Base-by-base conservation (phyloP, 1,140 invertebrate genomes). In the Tetragonula clypearis region DNA sequence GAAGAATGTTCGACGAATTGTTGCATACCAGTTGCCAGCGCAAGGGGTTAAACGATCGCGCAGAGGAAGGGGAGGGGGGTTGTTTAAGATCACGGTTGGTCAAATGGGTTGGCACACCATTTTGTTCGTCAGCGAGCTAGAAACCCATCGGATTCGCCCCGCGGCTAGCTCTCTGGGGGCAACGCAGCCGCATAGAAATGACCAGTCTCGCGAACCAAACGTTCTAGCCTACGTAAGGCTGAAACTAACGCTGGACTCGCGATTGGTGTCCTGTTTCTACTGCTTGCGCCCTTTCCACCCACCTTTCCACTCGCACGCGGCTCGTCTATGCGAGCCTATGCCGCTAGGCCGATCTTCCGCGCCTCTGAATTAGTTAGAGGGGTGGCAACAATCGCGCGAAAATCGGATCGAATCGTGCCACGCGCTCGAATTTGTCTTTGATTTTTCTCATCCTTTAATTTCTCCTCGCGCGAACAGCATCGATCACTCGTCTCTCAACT, bases 331-430 rank as follows among this genome's bases (percentile, higher is more conserved):
- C 30, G 30, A 30, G 79, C 85, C 87, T 86, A 88, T 88, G 79
- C 30, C 56, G 35, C 58, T 49, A 62, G 35, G 82, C 72, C 79
- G 76, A 55, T 74, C 72, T 85, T 86, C 84, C 78, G 62, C 78
- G 58, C 65, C 66, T 89, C 69, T 90, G 86, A 90, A 90, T 90
- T 89, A 90, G 76, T 90, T 85, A 90, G 69, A 87, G 78, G 78
- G 30, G 30, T 30, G 1, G 81, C 85, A 76, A 60, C 49, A 76
- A 72, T 87, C 71, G 79, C 84, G 56, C 88, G 87, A 89, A 41
- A 35, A 35, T 35, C 35, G 35, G 3, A 88, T 89, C 81, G 87
- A 87, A 89, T 68, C 81, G 35, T 55, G 17, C 17, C 26, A 30
- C 26, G 3, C 21, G 19, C 41, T 49, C 41, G 0, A 8, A 49